These are phyloP conservation scores for Tenthredo amoena DNA, from an alignment of 2,888 invertebrate species.

Conservation along the genomic window DNA sequence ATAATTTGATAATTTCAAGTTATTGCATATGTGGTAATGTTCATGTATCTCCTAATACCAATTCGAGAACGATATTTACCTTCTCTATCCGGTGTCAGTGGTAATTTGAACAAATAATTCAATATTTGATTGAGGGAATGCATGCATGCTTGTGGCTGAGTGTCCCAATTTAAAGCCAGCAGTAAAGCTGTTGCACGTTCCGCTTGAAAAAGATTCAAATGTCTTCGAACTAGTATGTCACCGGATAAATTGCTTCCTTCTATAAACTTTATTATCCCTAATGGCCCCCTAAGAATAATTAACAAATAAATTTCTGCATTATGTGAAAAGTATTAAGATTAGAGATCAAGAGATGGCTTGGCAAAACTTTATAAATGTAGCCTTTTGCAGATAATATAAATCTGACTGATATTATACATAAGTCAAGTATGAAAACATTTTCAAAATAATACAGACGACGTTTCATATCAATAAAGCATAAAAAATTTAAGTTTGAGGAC, in stretches of 20 bases:
- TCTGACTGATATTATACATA: not conserved
- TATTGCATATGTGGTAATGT: not conserved
- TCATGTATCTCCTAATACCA: not conserved
- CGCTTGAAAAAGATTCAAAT: conserved; percentile 83
- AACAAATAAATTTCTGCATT: conserved; percentile 44
- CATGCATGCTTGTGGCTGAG: conserved; percentile 87
- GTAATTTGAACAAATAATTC: conserved; percentile 82
- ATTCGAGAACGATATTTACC: conserved; percentile 70
- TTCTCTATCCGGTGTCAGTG: conserved; percentile 82
- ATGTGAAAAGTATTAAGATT: not conserved
- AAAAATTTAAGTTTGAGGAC: conserved; percentile 34
- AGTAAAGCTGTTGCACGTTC: conserved; percentile 86
- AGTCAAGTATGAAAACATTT: not conserved
- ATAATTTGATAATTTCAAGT: not conserved
- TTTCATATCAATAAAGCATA: not conserved
- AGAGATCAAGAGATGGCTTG: not conserved
- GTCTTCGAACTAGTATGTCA: conserved; percentile 83
- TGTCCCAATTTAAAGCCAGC: conserved; percentile 88
- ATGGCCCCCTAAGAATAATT: conserved; percentile 79
- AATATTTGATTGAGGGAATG: conserved; percentile 87
- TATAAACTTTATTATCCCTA: conserved; percentile 80
- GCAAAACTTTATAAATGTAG: not conserved
- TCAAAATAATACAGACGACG: not conserved
- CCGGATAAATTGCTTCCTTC: conserved; percentile 81
- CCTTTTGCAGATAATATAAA: not conserved